Percentiles rank a stretch among this genome's conserved stretches.
These are phyloP conservation scores for Elachura formosa DNA, from an alignment of 2,113 vertebrate species.

Conservation along the genomic window DNA sequence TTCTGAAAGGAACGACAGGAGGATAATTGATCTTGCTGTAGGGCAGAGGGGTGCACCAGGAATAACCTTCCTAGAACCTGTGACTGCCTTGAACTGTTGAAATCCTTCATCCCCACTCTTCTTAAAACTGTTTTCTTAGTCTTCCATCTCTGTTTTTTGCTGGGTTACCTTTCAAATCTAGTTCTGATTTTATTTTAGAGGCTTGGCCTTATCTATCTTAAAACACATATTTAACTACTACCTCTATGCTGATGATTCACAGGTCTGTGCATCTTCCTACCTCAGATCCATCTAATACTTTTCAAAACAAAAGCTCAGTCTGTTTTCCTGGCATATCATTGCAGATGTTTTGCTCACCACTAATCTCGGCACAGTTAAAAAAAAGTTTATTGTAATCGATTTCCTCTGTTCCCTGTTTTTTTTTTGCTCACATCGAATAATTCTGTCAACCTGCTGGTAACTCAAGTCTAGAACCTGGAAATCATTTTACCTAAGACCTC, in stretches of 20 bases:
- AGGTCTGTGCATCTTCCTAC: not conserved
- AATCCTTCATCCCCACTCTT: not conserved
- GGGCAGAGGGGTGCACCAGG: not conserved
- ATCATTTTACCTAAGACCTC: not conserved
- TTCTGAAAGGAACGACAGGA: constrained; percentile 22
- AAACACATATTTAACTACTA: constrained; percentile 9
- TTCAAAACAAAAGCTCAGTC: constrained; percentile 17
- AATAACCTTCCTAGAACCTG: not conserved
- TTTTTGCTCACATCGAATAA: not conserved
- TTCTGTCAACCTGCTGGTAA: not conserved
- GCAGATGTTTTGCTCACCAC: constrained; percentile 10
- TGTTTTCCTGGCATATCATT: not conserved
- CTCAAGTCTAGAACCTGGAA: not conserved
- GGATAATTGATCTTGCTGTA: constrained; percentile 1
- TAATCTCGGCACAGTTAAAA: not conserved
- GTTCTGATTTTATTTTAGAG: constrained; percentile 2
- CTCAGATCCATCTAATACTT: not conserved
- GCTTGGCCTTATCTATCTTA: constrained; percentile 36
- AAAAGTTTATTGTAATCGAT: not conserved
- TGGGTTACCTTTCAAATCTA: not conserved
- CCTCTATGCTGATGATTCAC: constrained; percentile 38
- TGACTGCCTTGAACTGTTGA: not conserved
- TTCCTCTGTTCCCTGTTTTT: not conserved
- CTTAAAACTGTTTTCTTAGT: not conserved
- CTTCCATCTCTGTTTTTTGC: not conserved